Evolutionary conservation across 2,113 vertebrate genomes (phyloP), one percentile per base, ranked within the genome.

Genomic region (Bos taurus): DNA sequence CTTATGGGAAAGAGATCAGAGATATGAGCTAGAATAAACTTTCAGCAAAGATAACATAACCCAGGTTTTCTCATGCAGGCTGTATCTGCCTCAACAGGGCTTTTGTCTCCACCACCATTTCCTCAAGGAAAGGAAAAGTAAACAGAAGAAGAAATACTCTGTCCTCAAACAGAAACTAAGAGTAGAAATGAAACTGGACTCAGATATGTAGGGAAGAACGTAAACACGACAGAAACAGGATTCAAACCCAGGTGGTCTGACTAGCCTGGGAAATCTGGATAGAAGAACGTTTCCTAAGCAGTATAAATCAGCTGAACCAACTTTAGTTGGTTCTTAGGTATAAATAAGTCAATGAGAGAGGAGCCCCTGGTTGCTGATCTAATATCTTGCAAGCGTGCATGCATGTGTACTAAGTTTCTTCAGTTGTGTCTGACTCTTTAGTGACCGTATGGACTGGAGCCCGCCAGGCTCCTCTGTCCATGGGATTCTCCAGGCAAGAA

Each of bases 81-180:
- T 94, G 23, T 40, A 46, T 43, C 54, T 88, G 40, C 30, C 77
- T 82, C 30, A 60, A n/a, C 26, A 57, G 30, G 90, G 23, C 10
- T 48, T 96, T 1, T 60, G 12, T 71, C 87, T 57, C 40, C 40
- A 19, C 43, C 4, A 50, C 19, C 52, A n/a, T 52, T 85, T 95
- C 40, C 48, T 62, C 6, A 30, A 59, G 67, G 40, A 46, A 77
- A 15, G 84, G 30, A 92, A 91, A 88, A 96, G 23, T 82, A 90
- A 96, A 95, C 19, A 96, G 83, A 87, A 80, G 78, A 94, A 81
- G 50, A 86, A 94, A 59, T 64, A 82, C 50, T 90, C n/a, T 87
- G 25, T 86, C 71, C 56, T 88, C 17, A 94, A 52, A 57, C 25
- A 90, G 56, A 92, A 96, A 90, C 36, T 78, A 87, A 94, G n/a